Conservation (phyloP, 2,113 vertebrate genomes). For the Tenebrosternarchus preto region DNA sequence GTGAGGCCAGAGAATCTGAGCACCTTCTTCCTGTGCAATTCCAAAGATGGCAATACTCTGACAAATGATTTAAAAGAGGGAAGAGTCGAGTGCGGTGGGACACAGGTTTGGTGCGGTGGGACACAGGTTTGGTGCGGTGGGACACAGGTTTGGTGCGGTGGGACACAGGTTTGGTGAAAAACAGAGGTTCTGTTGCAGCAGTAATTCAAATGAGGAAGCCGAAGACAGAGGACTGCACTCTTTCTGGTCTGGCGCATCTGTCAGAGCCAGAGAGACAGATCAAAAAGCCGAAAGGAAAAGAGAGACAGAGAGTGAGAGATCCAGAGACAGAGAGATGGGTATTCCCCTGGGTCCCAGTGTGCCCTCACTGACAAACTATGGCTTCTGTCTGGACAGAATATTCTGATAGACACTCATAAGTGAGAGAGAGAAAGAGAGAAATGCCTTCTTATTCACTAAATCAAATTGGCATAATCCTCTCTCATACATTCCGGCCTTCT, state of each 20-base stretch:
- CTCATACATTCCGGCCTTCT: conserved; percentile 34
- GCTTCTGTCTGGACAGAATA: conserved; percentile 42
- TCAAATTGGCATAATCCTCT: conserved; percentile 42
- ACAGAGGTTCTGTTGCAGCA: background rate
- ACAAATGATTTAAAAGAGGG: conserved; percentile 20
- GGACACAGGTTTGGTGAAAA: conserved; percentile 17
- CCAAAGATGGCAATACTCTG: background rate
- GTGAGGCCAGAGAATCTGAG: background rate
- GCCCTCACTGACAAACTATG: conserved; percentile 34
- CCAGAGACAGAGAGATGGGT: conserved; percentile 10
- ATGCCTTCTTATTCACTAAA: conserved; percentile 35
- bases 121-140: conserved; percentile 14
- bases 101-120: conserved; percentile 5
- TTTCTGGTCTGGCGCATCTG: conserved; percentile 18
- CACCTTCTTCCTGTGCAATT: background rate
- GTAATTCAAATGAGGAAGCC: conserved; percentile 32
- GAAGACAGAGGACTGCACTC: conserved; percentile 13
- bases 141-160: conserved; percentile 2
- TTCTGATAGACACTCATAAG: conserved; percentile 22
- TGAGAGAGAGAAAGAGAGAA: conserved; percentile 23
- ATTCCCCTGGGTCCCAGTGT: conserved; percentile 3
- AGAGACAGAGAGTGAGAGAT: background rate
- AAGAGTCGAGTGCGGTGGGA: background rate
- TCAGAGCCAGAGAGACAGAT: conserved; percentile 3
- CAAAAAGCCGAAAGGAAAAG: background rate